Percentiles rank a stretch among this genome's conserved stretches.
phyloP scores from a whole-genome alignment of 2,113 vertebrate species.

The Herpetotheres cachinnans region DNA sequence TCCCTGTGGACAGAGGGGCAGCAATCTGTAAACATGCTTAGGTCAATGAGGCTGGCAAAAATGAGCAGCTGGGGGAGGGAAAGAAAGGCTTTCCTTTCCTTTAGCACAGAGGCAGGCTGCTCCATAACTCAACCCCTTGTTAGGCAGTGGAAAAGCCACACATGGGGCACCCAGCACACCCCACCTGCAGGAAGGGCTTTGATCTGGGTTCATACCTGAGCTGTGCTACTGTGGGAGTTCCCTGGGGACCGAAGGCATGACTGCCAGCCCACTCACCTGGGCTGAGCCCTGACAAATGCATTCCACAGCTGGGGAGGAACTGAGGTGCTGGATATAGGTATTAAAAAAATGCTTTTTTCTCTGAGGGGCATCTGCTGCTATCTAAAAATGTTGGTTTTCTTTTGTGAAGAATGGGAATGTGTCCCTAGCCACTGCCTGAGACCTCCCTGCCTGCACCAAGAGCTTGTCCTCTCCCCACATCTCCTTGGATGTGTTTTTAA shows the following conservation, averaged over 20 bases:
- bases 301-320: not conserved
- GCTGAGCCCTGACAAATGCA: not conserved
- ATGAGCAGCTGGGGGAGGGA: not conserved
- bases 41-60: not conserved
- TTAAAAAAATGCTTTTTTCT: not conserved
- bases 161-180: not conserved
- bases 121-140: not conserved
- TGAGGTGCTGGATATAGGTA: not conserved
- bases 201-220: not conserved
- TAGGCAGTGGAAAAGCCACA: not conserved
- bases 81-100: not conserved
- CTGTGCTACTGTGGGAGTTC: not conserved
- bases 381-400: not conserved
- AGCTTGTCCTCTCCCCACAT: not conserved
- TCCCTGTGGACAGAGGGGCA: not conserved
- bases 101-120: not conserved
- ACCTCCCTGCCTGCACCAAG: not conserved
- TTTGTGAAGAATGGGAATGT: not conserved
- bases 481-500: not conserved
- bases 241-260: not conserved
- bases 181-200: not conserved
- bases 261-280: not conserved
- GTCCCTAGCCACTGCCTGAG: rapidly evolving
- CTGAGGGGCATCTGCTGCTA: not conserved
- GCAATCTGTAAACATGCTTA: not conserved